These are phyloP conservation scores for Morpho helenor DNA, from an alignment of 2,888 invertebrate species.

Conservation along the genomic window DNA sequence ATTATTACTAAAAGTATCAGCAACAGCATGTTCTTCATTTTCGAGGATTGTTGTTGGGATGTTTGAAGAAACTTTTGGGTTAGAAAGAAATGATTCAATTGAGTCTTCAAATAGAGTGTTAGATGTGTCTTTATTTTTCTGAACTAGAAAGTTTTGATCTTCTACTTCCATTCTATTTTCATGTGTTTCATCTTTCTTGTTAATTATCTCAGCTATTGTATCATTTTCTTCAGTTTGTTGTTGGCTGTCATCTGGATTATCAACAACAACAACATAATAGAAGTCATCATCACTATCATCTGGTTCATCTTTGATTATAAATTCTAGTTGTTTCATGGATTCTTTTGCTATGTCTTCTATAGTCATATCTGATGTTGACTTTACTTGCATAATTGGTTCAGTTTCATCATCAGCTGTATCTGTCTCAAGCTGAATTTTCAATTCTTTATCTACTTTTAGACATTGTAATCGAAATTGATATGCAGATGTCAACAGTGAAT, in stretches of 20 bases:
- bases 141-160: slow-evolving; percentile 20
- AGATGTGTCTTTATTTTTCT: slow-evolving; percentile 20
- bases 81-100: slow-evolving; percentile 58
- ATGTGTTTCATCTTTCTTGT: slow-evolving; percentile 9
- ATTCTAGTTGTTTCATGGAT: slow-evolving; percentile 60
- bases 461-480: slow-evolving; percentile 67
- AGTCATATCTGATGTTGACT: slow-evolving; percentile 28
- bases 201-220: background rate
- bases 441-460: slow-evolving; percentile 65
- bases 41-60: slow-evolving; percentile 70
- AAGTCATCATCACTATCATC: slow-evolving; percentile 68
- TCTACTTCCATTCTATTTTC: slow-evolving; percentile 24
- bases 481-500: slow-evolving; percentile 53
- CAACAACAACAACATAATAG: slow-evolving; percentile 70
- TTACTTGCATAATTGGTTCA: slow-evolving; percentile 29
- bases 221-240: slow-evolving; percentile 26
- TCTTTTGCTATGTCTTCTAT: slow-evolving; percentile 52
- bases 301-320: slow-evolving; percentile 63
- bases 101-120: slow-evolving; percentile 44
- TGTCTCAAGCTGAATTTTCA: slow-evolving; percentile 53
- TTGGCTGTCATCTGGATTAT: slow-evolving; percentile 49
- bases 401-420: slow-evolving; percentile 36
- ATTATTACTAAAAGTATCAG: slow-evolving; percentile 35
- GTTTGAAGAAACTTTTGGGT: slow-evolving; percentile 54
- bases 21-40: slow-evolving; percentile 61